Conservation (phyloP, 1,140 invertebrate genomes). For the Drosophila punjabiensis region DNA sequence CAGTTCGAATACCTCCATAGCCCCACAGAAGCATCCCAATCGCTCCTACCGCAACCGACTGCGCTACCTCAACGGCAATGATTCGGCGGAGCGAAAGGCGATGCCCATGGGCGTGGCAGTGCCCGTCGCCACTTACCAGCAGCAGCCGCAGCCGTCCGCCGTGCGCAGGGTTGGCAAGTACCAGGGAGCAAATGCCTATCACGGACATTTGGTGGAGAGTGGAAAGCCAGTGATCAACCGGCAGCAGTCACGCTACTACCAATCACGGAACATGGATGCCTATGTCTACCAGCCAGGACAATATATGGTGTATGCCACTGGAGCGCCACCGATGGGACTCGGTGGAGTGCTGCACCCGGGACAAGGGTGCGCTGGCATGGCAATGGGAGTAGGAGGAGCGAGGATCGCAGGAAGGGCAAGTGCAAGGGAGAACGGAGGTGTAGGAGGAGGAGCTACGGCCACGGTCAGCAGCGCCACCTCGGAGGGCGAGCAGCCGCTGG, state of each 20-base stretch:
- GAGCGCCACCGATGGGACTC: conserved; percentile 7
- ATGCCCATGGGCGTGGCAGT: not conserved
- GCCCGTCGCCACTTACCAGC: conserved; percentile 5
- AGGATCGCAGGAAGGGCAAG: not conserved
- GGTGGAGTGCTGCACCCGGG: conserved; percentile 5
- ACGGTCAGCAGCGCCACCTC: conserved; percentile 49
- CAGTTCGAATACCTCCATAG: conserved; percentile 9
- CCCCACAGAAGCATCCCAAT: conserved; percentile 31
- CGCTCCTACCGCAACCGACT: conserved; percentile 59
- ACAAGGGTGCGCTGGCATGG: not conserved
- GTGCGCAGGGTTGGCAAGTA: conserved; percentile 14
- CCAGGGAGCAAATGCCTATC: conserved; percentile 22
- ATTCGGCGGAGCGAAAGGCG: conserved; percentile 1
- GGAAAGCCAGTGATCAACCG: conserved; percentile 8
- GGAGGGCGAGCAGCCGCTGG: conserved; percentile 51
- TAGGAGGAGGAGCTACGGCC: conserved; percentile 8
- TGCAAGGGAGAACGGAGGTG: conserved; percentile 9
- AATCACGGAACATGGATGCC: conserved; percentile 56
- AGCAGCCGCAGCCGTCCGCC: conserved; percentile 1
- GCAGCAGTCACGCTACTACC: conserved; percentile 60
- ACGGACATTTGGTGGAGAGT: conserved; percentile 2
- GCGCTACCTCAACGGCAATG: conserved; percentile 37
- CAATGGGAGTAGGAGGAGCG: not conserved
- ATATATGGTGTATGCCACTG: conserved; percentile 34
- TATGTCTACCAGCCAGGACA: conserved; percentile 35